These are phyloP conservation scores for Pachliopta kotzebuea DNA, from an alignment of 2,888 invertebrate species.

Conservation along the genomic window DNA sequence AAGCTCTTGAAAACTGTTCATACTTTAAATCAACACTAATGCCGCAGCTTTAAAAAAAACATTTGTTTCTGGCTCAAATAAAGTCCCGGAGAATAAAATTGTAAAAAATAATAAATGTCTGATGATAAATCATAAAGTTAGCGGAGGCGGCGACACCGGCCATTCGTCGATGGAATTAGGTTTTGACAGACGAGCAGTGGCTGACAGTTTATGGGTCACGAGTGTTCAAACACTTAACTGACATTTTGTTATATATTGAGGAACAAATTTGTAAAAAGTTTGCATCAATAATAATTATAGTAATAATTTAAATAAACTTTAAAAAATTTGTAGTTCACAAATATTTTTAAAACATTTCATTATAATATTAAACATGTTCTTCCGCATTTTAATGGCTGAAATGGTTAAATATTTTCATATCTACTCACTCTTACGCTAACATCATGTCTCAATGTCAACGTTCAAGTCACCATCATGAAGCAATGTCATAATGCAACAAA, in stretches of 20 bases:
- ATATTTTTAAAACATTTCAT: no score
- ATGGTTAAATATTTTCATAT: no score
- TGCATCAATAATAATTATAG: neutral
- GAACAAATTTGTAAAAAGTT: neutral
- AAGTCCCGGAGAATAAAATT: conserved; percentile 17
- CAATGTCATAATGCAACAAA: conserved; percentile 12
- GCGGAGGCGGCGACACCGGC: conserved; percentile 45
- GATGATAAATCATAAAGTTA: conserved; percentile 66
- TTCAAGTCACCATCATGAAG: conserved; percentile 12
- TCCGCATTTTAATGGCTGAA: no score
- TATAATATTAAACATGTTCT: no score
- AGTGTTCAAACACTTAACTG: conserved; percentile 29
- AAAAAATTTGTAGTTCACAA: neutral
- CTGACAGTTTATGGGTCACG: conserved; percentile 48
- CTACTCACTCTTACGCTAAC: neutral
- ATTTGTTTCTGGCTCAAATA: conserved; percentile 7
- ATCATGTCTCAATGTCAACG: conserved; percentile 16
- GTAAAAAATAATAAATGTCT: conserved; percentile 52
- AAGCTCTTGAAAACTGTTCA: neutral
- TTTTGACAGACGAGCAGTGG: conserved; percentile 48
- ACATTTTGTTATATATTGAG: conserved; percentile 11
- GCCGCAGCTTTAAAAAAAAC: conserved; percentile 7
- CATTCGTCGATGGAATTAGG: conserved; percentile 58
- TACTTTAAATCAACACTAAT: neutral
- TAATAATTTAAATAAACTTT: neutral